phyloP scores from a whole-genome alignment of 2,113 vertebrate species.

The Thalassoma bifasciatum region DNA sequence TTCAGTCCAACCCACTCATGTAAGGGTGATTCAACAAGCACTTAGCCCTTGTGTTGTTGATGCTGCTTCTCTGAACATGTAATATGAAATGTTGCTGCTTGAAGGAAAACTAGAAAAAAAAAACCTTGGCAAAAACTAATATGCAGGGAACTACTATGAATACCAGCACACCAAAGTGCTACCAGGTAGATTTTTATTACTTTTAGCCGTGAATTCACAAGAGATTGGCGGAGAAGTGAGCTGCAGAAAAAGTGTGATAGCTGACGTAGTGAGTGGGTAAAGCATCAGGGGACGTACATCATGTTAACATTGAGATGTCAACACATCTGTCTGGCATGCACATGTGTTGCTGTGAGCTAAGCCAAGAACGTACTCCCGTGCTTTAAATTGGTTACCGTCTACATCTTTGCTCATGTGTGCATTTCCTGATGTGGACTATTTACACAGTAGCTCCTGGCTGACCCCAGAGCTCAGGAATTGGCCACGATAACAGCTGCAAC shows the following conservation, averaged over 20 bases:
- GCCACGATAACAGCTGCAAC: constrained; percentile 71
- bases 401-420: constrained; percentile 20
- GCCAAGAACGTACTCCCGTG: constrained; percentile 7
- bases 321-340: constrained; percentile 33
- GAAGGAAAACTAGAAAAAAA: constrained; percentile 28
- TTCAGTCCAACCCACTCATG: constrained; percentile 70
- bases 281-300: constrained; percentile 21
- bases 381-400: constrained; percentile 22
- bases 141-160: constrained; percentile 38
- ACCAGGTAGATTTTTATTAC: constrained; percentile 48
- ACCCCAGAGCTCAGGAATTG: constrained; percentile 69
- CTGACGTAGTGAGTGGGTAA: constrained; percentile 14
- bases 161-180: constrained; percentile 24
- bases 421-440: constrained; percentile 49
- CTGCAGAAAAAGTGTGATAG: constrained; percentile 18
- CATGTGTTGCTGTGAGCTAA: constrained; percentile 15
- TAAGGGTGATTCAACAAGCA: constrained; percentile 76
- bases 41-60: constrained; percentile 63
- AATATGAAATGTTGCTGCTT: constrained; percentile 69
- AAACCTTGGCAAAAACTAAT: constrained; percentile 3
- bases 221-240: constrained; percentile 8
- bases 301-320: constrained; percentile 21
- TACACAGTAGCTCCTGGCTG: constrained; percentile 48
- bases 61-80: constrained; percentile 66
- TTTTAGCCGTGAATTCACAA: constrained; percentile 31